phyloP scores from a whole-genome alignment of 1,140 invertebrate species.

The Calliphora vicina region DNA sequence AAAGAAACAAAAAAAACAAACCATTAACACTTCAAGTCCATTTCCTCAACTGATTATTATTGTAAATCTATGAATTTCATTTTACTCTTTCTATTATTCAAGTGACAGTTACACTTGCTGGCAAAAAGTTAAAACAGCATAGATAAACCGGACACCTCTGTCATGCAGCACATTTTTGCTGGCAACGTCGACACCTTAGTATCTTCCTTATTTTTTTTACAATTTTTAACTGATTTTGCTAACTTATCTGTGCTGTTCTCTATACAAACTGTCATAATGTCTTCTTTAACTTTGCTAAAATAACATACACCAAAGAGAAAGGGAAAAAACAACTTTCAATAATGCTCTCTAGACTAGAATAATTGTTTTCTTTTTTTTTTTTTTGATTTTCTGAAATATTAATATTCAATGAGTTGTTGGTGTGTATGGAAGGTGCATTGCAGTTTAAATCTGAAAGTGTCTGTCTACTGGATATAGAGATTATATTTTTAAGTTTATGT shows the following conservation, averaged over 20 bases:
- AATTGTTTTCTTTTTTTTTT: slow-evolving; percentile 20
- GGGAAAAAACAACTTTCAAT: slow-evolving; percentile 21
- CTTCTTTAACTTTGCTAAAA: background rate
- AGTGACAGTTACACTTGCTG: background rate
- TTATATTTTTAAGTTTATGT: background rate
- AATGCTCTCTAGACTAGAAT: slow-evolving; percentile 32
- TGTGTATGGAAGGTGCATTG: background rate
- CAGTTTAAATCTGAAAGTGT: background rate
- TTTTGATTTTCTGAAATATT: background rate
- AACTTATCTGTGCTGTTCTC: background rate
- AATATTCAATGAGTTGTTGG: slow-evolving; percentile 1
- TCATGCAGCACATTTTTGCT: background rate
- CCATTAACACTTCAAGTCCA: background rate
- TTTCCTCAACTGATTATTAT: slow-evolving; percentile 6
- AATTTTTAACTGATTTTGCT: background rate
- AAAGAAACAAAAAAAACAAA: background rate
- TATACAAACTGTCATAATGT: slow-evolving; percentile 4
- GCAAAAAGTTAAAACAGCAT: background rate
- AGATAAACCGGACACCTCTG: background rate
- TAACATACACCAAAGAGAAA: background rate
- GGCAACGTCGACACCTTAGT: background rate
- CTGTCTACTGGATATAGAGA: background rate
- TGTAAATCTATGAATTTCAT: background rate
- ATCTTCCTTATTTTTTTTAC: no score
- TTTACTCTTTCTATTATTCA: background rate